A percentile compares a stretch with the other conserved stretches of the same genome.
Evolutionary conservation across 2,888 invertebrate genomes (phyloP).

Genomic region (Drosophila algonquin): DNA sequence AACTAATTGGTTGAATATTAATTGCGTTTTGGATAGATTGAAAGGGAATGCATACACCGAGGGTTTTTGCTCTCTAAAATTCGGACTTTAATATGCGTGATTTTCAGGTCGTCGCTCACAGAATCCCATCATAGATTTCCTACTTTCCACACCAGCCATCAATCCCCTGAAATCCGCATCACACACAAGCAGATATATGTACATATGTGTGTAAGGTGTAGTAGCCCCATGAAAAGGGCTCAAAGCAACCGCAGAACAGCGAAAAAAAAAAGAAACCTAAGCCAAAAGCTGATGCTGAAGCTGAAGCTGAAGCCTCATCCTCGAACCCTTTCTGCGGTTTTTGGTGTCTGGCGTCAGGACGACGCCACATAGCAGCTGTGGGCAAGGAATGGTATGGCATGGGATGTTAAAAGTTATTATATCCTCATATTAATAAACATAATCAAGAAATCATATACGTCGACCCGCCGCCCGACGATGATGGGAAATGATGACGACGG

Average conservation of each 20-base stretch:
- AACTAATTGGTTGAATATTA: too few species aligned
- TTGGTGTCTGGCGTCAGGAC: conserved; percentile 21
- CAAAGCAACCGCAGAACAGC: conserved; percentile 6
- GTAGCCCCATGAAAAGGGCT: conserved; percentile 1
- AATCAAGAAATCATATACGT: conserved; percentile 62
- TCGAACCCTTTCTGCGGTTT: conserved; percentile 28
- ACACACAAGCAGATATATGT: not conserved
- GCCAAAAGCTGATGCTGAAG: not conserved
- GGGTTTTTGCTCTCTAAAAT: too few species aligned
- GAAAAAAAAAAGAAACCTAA: not conserved
- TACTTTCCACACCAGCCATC: not conserved
- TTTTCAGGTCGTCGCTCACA: too few species aligned
- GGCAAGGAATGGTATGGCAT: too few species aligned
- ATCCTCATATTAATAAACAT: conserved; percentile 63
- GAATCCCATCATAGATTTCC: too few species aligned
- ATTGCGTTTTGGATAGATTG: too few species aligned
- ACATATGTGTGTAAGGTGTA: not conserved
- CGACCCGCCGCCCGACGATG: conserved; percentile 16
- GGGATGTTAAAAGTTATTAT: conserved; percentile 35
- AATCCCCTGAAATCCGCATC: not conserved
- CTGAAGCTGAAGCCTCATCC: not conserved
- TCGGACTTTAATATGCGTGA: too few species aligned
- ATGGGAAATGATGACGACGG: conserved; percentile 13
- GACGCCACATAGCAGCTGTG: conserved; percentile 31
- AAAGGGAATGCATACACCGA: too few species aligned